Evolutionary conservation across 2,888 invertebrate genomes (phyloP).

Genomic region (Dioctria linearis): DNA sequence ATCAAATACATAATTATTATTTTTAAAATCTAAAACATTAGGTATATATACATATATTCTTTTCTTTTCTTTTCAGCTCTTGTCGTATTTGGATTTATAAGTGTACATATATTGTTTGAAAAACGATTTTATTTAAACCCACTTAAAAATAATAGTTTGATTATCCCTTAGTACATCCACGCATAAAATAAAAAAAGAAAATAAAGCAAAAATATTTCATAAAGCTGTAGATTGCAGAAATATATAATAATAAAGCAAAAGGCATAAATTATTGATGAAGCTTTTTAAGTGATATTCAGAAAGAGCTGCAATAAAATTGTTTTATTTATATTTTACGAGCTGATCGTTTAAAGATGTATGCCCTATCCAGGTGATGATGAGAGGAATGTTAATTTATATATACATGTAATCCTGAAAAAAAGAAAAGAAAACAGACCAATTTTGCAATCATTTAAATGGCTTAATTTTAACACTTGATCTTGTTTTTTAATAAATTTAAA

Average conservation of each 20-base stretch:
- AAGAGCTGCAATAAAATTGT: conserved; percentile 35
- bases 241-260: conserved; percentile 34
- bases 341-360: conserved; percentile 1
- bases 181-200: conserved; percentile 27
- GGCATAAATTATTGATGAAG: conserved; percentile 41
- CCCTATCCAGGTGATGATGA: background rate
- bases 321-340: conserved; percentile 43
- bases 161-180: conserved; percentile 23
- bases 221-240: conserved; percentile 42
- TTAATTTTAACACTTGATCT: no score
- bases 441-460: background rate
- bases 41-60: background rate
- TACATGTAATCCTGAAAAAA: conserved; percentile 34
- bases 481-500: background rate
- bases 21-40: conserved; percentile 4
- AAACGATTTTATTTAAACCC: background rate
- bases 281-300: conserved; percentile 33
- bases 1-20: conserved; percentile 5
- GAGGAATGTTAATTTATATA: background rate
- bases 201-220: conserved; percentile 43
- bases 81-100: background rate
- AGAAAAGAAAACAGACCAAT: conserved; percentile 9
- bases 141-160: background rate
- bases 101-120: background rate
- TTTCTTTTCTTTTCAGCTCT: background rate